Base-by-base conservation (phyloP, 2,113 vertebrate species). In the Atherinomorus stipes region DNA sequence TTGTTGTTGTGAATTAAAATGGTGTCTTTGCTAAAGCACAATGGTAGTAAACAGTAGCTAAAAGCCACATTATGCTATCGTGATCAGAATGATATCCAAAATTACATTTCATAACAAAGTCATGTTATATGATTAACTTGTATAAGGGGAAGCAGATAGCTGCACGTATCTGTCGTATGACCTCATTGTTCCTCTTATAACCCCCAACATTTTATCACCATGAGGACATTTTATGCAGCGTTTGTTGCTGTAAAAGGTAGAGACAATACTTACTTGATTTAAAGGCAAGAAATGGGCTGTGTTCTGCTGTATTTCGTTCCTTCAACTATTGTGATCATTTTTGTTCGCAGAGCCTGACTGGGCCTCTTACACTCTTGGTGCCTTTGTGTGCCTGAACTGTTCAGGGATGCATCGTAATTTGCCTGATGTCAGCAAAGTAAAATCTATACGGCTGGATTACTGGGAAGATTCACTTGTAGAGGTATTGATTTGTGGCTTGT, bases 301-400 rank as follows among this genome's bases (percentile, higher is more conserved):
- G 26, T 3, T 37, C 19, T 7, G 1, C 34, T 45, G 21, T 44
- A 1, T 52, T 67, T 49, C 40, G 16, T 72, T 78, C 19, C 4
- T 44, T 63, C 49, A 23, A 73, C 57, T n/a, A 16, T 5, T 65
- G 34, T 45, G 22, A 22, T 54, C 0, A 3, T 18, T 44, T 66
- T 52, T 71, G 7, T 13, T 53, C 26, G 51, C 90, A 98, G 97
- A 95, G 50, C 96, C 97, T 9, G 95, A 97, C 71, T 98, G 97
- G 97, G 95, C 95, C 71, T 98, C 97, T 9, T 98, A 93, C 88
- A 98, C 93, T 44, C 93, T 98, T 9, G 96, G 96, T 1, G 72
- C 97, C 80, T 98, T 98, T 86, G 93, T 98, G 81, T 98, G 97
- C 75, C 88, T 98, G 67, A 95, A 94, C 86, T 98, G 97, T 74